Evolutionary conservation across 2,797 vertebrate species (phyloP).

Genomic region (Argya squamiceps): DNA sequence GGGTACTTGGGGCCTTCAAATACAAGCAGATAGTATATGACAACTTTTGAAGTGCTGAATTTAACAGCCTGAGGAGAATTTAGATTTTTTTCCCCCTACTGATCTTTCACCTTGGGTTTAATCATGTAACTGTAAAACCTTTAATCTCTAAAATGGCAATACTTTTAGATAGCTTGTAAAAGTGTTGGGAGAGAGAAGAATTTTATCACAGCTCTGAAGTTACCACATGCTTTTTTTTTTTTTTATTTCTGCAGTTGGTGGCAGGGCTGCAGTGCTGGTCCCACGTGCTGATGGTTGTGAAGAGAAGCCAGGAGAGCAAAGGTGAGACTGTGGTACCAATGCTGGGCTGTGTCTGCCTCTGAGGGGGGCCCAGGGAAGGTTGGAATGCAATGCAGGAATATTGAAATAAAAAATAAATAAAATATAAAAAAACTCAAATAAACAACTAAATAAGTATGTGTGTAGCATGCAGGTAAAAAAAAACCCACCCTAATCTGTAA

Average conservation of each 20-base stretch:
- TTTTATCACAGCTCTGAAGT: neutral
- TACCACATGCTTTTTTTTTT: neutral
- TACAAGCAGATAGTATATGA: neutral
- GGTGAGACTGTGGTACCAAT: neutral
- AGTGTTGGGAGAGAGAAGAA: neutral
- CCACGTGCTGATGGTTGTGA: neutral
- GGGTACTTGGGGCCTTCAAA: neutral
- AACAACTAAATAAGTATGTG: neutral
- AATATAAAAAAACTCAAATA: neutral
- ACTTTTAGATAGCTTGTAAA: neutral
- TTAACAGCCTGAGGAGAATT: neutral
- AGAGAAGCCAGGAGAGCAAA: neutral
- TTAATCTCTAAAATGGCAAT: neutral
- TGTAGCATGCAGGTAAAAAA: neutral
- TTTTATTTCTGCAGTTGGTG: neutral
- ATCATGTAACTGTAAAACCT: neutral
- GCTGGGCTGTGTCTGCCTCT: neutral
- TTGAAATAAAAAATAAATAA: neutral
- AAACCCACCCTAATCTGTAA: fast-evolving
- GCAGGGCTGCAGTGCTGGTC: neutral
- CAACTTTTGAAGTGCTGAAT: neutral
- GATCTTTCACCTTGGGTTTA: neutral
- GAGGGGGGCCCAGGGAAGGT: neutral
- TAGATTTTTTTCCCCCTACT: neutral
- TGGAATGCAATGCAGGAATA: neutral